Evolutionary conservation across 2,113 vertebrate genomes (phyloP).

Genomic region (Calyptomena viridis): DNA sequence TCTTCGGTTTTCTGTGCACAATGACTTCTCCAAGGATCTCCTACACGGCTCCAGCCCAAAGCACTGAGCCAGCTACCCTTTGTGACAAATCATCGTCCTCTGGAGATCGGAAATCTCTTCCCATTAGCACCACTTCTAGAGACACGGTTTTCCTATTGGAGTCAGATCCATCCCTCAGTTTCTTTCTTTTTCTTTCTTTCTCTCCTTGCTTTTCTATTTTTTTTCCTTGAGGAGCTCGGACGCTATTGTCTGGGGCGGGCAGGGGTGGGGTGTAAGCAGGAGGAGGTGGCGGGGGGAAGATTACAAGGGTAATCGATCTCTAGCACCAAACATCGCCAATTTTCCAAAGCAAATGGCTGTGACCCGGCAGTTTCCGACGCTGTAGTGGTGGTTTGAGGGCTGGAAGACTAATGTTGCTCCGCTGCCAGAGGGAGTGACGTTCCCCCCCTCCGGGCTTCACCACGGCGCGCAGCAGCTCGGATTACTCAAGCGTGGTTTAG

Average conservation of each 20-base stretch:
- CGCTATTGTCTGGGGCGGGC: conserved; percentile 64
- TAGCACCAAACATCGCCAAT: conserved; percentile 83
- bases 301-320: conserved; percentile 72
- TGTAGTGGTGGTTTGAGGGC: conserved; percentile 63
- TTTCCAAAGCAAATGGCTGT: conserved; percentile 76
- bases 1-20: conserved; percentile 70
- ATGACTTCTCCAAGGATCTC: conserved; percentile 76
- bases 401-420: conserved; percentile 76
- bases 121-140: conserved; percentile 74
- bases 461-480: conserved; percentile 73
- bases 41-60: conserved; percentile 79
- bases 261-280: conserved; percentile 36
- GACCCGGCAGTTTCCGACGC: conserved; percentile 76
- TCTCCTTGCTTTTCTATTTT: conserved; percentile 40
- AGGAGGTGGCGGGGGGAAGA: conserved; percentile 16
- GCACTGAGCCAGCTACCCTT: conserved; percentile 69
- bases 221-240: conserved; percentile 49
- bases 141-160: conserved; percentile 55
- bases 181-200: conserved; percentile 47
- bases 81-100: conserved; percentile 77
- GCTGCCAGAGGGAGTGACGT: conserved; percentile 78
- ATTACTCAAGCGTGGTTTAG: conserved; percentile 78
- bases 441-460: conserved; percentile 73
- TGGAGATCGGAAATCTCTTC: conserved; percentile 68
- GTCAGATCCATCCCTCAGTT: conserved; percentile 66